These are phyloP conservation scores for Scolopax mira DNA, from an alignment of 2,113 vertebrate species.

Conservation along the genomic window DNA sequence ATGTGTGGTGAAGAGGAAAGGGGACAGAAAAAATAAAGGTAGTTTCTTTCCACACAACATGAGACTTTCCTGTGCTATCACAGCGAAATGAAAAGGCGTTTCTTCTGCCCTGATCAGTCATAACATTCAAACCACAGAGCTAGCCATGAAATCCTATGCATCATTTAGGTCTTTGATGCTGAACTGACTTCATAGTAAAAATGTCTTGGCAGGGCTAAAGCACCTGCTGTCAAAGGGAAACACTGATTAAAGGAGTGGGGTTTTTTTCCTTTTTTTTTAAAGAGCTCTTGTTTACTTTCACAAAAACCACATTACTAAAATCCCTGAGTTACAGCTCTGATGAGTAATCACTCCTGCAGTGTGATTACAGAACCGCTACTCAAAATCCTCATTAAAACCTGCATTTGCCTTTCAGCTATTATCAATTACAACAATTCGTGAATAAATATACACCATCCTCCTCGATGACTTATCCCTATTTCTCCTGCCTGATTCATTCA, in stretches of 20 bases:
- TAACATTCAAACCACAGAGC: slow-evolving; percentile 40
- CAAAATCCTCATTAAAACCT: slow-evolving; percentile 18
- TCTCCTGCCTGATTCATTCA: slow-evolving; percentile 13
- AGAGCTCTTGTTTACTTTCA: slow-evolving; percentile 1
- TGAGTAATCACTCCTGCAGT: background rate
- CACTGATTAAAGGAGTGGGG: slow-evolving; percentile 23
- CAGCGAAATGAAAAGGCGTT: slow-evolving; percentile 39
- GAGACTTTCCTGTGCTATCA: slow-evolving; percentile 52
- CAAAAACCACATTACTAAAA: background rate
- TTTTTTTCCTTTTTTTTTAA: background rate
- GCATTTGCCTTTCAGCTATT: slow-evolving; percentile 7
- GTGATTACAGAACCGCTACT: background rate
- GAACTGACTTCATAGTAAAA: slow-evolving; percentile 62
- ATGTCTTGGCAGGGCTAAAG: slow-evolving; percentile 38
- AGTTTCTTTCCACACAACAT: slow-evolving; percentile 31
- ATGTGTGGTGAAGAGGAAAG: slow-evolving; percentile 18
- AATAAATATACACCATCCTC: slow-evolving; percentile 26
- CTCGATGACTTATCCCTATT: background rate
- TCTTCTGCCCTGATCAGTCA: slow-evolving; percentile 47
- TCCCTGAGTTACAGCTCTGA: background rate
- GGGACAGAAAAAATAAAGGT: background rate
- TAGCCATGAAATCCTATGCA: slow-evolving; percentile 57
- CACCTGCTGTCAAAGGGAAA: slow-evolving; percentile 56
- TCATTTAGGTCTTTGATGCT: slow-evolving; percentile 71
- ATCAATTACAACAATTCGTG: background rate